phyloP scores from a whole-genome alignment of 2,113 vertebrate genomes.

The Furnarius figulus region DNA sequence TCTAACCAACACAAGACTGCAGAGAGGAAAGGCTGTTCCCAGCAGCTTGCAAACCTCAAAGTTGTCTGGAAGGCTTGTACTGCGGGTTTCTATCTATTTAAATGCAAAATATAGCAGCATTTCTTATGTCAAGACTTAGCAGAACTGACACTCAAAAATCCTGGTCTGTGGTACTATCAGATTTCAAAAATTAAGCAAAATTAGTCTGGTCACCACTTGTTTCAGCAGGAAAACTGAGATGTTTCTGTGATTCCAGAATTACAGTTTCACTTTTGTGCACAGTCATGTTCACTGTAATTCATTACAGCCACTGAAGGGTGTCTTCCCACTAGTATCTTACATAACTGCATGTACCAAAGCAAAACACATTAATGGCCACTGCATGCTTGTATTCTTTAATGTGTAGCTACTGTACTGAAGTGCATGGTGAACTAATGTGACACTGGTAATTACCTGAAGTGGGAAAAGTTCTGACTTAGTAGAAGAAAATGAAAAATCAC shows the following conservation, averaged over 20 bases:
- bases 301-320: not conserved
- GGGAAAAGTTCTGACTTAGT: not conserved
- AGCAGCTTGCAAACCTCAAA: not conserved
- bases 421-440: not conserved
- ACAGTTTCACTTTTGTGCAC: not conserved
- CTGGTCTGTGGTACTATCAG: not conserved
- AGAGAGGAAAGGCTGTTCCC: not conserved
- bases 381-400: not conserved
- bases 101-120: not conserved
- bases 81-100: constrained; percentile 2
- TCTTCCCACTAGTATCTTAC: not conserved
- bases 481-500: not conserved
- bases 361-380: not conserved
- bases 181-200: not conserved
- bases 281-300: not conserved
- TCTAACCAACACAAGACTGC: not conserved
- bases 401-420: not conserved
- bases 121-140: not conserved
- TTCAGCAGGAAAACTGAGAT: not conserved
- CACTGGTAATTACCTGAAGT: not conserved
- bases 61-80: not conserved
- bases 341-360: not conserved
- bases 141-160: not conserved
- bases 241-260: not conserved
- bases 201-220: not conserved